Evolutionary conservation across 2,888 invertebrate genomes (phyloP).

Genomic region (Notodonta ziczac): DNA sequence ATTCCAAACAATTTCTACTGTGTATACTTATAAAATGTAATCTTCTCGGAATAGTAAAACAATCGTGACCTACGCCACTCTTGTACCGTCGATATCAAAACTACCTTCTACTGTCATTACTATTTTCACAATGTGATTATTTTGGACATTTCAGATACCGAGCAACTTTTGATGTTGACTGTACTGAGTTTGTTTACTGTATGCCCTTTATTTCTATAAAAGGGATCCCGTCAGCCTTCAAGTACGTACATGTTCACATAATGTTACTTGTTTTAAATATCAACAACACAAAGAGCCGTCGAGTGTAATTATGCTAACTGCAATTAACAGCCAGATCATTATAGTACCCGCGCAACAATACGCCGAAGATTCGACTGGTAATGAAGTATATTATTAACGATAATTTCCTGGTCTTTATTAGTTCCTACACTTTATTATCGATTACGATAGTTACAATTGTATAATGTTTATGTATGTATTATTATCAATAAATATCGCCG

Average conservation of each 20-base stretch:
- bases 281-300: constrained; percentile 8
- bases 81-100: too few species aligned
- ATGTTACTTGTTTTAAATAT: constrained; percentile 18
- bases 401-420: constrained; percentile 53
- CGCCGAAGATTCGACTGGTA: constrained; percentile 39
- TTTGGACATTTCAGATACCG: too few species aligned
- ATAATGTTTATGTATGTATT: too few species aligned
- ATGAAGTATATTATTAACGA: constrained; percentile 55
- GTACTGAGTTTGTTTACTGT: too few species aligned
- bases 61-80: too few species aligned
- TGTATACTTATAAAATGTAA: too few species aligned
- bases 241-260: not conserved
- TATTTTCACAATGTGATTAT: too few species aligned
- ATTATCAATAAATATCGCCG: too few species aligned
- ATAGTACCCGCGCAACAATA: constrained; percentile 25
- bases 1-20: too few species aligned
- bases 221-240: not conserved
- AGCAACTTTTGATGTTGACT: too few species aligned
- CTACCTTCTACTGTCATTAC: too few species aligned
- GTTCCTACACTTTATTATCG: constrained; percentile 34
- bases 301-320: constrained; percentile 14
- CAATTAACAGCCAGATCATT: constrained; percentile 20
- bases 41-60: too few species aligned
- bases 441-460: not conserved
- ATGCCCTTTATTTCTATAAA: not conserved